A percentile compares a stretch with the other conserved stretches of the same genome.
Conservation (phyloP, 2,113 vertebrate species). For the Cacatua alba region DNA sequence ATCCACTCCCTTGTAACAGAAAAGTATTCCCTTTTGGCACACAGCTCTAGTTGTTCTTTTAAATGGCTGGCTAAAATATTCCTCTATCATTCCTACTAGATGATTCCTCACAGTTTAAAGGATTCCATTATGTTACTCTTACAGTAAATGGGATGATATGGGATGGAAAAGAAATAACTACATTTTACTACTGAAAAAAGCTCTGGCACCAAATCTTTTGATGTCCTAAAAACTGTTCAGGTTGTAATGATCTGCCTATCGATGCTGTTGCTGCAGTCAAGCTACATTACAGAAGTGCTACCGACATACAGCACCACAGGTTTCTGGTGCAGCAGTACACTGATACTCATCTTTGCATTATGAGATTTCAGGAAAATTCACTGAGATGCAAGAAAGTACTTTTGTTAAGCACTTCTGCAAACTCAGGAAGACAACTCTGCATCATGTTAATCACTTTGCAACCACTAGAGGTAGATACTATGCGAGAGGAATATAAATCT, state of each 20-base stretch:
- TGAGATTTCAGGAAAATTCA: neutral
- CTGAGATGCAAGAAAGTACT: neutral
- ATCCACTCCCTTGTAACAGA: neutral
- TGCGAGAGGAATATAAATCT: neutral
- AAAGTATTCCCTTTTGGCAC: neutral
- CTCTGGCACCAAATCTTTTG: neutral
- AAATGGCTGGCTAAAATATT: neutral
- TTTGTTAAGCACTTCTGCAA: neutral
- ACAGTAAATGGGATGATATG: neutral
- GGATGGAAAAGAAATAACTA: neutral
- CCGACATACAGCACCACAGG: neutral
- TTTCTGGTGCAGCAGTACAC: neutral
- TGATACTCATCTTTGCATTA: fast-evolving
- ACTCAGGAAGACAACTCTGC: neutral
- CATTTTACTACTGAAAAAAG: neutral
- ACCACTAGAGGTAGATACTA: neutral
- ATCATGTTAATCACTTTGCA: neutral
- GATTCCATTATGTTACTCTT: neutral
- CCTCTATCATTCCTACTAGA: neutral
- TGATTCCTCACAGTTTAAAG: neutral
- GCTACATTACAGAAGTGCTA: neutral
- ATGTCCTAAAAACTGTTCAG: neutral
- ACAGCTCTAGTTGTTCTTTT: neutral
- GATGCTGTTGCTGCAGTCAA: neutral
- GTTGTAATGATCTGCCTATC: neutral